Evolutionary conservation across 2,113 vertebrate species (phyloP), one percentile per base, ranked within the genome.

Genomic region (Hyperopisus bebe): DNA sequence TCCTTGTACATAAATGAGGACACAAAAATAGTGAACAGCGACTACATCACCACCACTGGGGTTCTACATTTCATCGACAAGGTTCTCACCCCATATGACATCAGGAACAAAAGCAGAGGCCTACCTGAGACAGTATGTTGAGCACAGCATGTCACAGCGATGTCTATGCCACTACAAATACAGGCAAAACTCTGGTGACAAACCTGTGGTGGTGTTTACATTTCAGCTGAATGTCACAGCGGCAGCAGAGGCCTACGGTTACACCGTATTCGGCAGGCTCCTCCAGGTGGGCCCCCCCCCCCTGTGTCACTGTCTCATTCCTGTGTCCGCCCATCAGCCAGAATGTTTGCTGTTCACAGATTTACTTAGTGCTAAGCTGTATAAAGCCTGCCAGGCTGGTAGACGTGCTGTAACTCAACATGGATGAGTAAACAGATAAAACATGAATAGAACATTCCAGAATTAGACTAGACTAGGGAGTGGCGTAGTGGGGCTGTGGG

Each of bases 21-120:
- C 0, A 94, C 97, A 0, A 94, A 94, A 9, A 95, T 99, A 2
- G 91, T 98, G 31, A 92, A 53, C 13, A 97, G 95, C 19, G 97
- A 98, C 92, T 94, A 96, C 6, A 47, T 93, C 0, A 95, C 96
- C 0, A 3, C 88, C 24, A 97, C 98, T 0, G 98, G 98, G 0
- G 89, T 99, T 83, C 96, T 99, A 87, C 98, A 99, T 94, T 95
- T 98, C 91, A 96, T 98, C 1, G 95, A 97, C 93, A 94, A 90
- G 0, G 87, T 98, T 88, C 94, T 98, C 91, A 92, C 94, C 5
- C 97, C 97, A 5, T 92, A 92, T 89, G 92, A 87, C 1, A 35
- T 88, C 5, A n/a, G n/a, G 35, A 88, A 88, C 55, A 66, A 88
- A n/a, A 66, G 15, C 15, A 44, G 19, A 42, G 15, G 53, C 31